Percentiles rank a stretch among this genome's conserved stretches.
Evolutionary conservation across 2,888 invertebrate species (phyloP).

Genomic region (Eugnorisma glareosa): DNA sequence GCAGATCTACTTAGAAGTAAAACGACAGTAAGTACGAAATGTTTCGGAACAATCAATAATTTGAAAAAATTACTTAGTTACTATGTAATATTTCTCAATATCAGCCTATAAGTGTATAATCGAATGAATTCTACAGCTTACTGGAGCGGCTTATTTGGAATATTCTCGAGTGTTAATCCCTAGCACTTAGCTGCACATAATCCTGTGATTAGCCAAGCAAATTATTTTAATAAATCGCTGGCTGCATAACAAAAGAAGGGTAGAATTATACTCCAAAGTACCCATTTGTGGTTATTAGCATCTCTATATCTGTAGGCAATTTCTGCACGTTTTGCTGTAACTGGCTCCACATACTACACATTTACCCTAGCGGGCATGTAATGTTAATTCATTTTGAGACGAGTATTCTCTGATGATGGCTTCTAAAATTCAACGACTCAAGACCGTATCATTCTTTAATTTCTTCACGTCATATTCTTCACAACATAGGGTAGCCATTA

Average conservation of each 20-base stretch:
- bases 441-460: not conserved
- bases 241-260: not conserved
- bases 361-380: not conserved
- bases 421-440: not conserved
- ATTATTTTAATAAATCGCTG: not conserved
- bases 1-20: too few species aligned
- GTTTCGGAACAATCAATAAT: too few species aligned
- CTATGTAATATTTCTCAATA: too few species aligned
- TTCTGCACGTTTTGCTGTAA: not conserved
- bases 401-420: not conserved
- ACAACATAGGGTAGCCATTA: not conserved
- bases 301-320: not conserved
- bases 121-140: not conserved
- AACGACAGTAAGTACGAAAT: too few species aligned
- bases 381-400: not conserved
- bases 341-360: not conserved
- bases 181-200: conserved; percentile 25
- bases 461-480: not conserved
- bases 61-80: too few species aligned
- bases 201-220: not conserved
- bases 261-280: not conserved
- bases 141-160: conserved; percentile 32
- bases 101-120: not conserved
- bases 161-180: conserved; percentile 27
- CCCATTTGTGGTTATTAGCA: not conserved